These are phyloP conservation scores for Caenorhabditis latens DNA, from an alignment of 1,140 invertebrate species.

Conservation along the genomic window DNA sequence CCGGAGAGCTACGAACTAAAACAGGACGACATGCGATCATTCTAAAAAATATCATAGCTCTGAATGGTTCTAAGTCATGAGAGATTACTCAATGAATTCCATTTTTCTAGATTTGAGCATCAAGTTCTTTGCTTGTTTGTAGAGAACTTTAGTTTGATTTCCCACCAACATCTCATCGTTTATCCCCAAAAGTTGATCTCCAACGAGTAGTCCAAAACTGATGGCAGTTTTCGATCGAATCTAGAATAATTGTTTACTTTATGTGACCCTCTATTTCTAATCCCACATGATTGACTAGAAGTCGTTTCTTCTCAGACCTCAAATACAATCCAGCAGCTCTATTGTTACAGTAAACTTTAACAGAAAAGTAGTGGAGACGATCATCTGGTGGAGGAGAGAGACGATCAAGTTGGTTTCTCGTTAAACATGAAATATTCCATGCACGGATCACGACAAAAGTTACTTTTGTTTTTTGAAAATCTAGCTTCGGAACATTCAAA, in stretches of 20 bases:
- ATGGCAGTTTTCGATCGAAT: background rate
- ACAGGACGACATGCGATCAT: slow-evolving; percentile 7
- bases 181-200: slow-evolving; percentile 10
- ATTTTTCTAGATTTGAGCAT: background rate
- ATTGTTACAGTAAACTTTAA: background rate
- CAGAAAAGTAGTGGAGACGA: slow-evolving; percentile 4
- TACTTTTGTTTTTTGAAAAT: background rate
- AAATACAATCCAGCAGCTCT: background rate
- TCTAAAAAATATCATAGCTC: background rate
- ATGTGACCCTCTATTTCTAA: no score
- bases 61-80: no score
- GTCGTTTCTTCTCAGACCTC: background rate
- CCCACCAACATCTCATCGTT: slow-evolving; percentile 2
- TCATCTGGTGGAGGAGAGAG: background rate
- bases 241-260: background rate
- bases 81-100: background rate
- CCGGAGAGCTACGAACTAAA: slow-evolving; percentile 11
- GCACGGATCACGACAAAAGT: background rate
- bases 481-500: background rate
- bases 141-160: background rate
- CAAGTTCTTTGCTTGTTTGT: background rate
- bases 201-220: background rate
- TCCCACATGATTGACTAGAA: background rate
- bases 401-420: background rate
- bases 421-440: background rate